Percentiles rank a stretch among this genome's conserved stretches.
phyloP scores from a whole-genome alignment of 2,888 invertebrate genomes.

The Drosophila ezoana region DNA sequence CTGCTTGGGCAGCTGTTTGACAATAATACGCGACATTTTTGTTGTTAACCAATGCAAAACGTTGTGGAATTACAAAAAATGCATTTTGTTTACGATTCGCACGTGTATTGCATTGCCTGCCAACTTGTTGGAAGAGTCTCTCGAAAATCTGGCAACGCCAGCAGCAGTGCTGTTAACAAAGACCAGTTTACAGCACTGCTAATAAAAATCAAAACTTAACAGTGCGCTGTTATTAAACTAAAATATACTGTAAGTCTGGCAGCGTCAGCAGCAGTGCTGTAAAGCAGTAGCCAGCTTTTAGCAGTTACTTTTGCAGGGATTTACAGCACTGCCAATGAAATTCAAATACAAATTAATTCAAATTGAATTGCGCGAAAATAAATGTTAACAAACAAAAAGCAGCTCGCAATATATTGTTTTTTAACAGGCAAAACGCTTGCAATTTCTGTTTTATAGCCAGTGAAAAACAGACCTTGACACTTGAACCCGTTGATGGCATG shows the following conservation, averaged over 20 bases:
- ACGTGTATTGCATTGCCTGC: conserved; percentile 50
- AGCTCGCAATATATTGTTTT: too few relatives aligned
- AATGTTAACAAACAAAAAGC: too few relatives aligned
- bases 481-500: conserved; percentile 1
- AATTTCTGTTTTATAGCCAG: not conserved
- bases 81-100: conserved; percentile 68
- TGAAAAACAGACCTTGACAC: not conserved
- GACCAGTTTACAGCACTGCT: not conserved
- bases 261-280: too few relatives aligned
- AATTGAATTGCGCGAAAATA: not conserved
- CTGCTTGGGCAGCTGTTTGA: conserved; percentile 95
- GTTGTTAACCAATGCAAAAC: not conserved
- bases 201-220: not conserved
- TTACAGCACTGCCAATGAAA: conserved; percentile 4
- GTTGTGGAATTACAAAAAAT: conserved; percentile 22
- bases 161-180: conserved; percentile 3
- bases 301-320: not conserved
- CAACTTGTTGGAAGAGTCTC: conserved; percentile 14
- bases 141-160: not conserved
- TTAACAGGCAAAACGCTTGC: too few relatives aligned
- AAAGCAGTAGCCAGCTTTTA: not conserved
- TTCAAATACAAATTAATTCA: not conserved
- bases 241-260: too few relatives aligned
- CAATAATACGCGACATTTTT: conserved; percentile 90
- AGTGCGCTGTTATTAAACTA: too few relatives aligned